phyloP scores from a whole-genome alignment of 1,140 invertebrate species.

The Hycleus phaleratus region DNA sequence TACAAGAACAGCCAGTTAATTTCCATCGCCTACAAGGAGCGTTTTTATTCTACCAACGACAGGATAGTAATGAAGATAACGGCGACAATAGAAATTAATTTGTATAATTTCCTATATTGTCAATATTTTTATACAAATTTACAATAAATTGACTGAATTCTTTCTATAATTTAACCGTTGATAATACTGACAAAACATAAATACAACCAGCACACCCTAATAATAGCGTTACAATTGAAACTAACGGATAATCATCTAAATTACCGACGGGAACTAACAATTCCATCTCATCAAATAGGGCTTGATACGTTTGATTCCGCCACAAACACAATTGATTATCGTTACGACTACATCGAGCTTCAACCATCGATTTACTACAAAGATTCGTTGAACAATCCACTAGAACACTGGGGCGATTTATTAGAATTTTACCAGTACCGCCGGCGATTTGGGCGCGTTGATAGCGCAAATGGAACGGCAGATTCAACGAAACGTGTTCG shows the following conservation, averaged over 20 bases:
- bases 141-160: background rate
- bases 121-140: no score
- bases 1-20: no score
- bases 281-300: conserved; percentile 37
- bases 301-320: conserved; percentile 37
- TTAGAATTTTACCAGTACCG: conserved; percentile 36
- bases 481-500: conserved; percentile 23
- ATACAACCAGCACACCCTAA: conserved; percentile 41
- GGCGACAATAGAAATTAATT: no score
- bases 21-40: no score
- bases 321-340: conserved; percentile 31
- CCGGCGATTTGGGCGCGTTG: conserved; percentile 38
- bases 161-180: conserved; percentile 10
- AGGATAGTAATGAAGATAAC: no score
- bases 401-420: conserved; percentile 35
- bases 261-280: conserved; percentile 40
- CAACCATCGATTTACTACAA: conserved; percentile 19
- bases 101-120: no score
- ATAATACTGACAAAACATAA: conserved; percentile 38
- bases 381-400: conserved; percentile 29
- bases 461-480: conserved; percentile 42
- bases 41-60: no score
- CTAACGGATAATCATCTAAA: conserved; percentile 38
- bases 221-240: conserved; percentile 36
- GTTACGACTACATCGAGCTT: conserved; percentile 32